Evolutionary conservation across 1,140 invertebrate species (phyloP), one percentile per base, ranked within the genome.

Genomic region (Brachionus calyciflorus): DNA sequence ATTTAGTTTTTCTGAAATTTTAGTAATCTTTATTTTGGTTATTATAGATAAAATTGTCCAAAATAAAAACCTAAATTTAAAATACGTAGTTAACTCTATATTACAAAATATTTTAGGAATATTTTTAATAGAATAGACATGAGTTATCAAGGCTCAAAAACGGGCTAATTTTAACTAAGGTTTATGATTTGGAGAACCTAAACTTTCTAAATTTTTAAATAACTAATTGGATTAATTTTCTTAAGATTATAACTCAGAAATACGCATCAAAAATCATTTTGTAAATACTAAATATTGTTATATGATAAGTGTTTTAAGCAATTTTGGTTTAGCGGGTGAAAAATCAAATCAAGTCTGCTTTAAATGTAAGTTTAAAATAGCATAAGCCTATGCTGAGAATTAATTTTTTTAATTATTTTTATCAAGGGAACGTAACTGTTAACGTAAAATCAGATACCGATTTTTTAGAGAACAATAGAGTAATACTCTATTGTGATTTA

Each of bases 271-370:
- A 24, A 49, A 73, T 37, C 69, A 73, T 73, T 55, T 51, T 73
- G 69, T 73, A 9, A 73, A 73, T 21, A 73, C 69, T 7, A 49
- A 73, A 73, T 73, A 73, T 73, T 73, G 69, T n/a, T 73, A 73
- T 21, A 73, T 51, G 51, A 55, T 73, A 14, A 49, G 46, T 40
- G 69, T 73, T 49, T 73, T 49, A 14, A 51, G 30, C 14, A 19
- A 53, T 55, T 55, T 73, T 26, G 69, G 69, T 9, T 73, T 51
- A 1, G 44, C 19, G 14, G 69, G 69, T 51, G 69, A 51, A 49
- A 55, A 73, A 55, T 73, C 69, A 24, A 73, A 73, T 6, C 24
- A 51, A 55, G 69, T 55, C 24, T 73, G 69, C 9, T 73, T 73
- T 41, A 73, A 73, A 41, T 73, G 69, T 49, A 73, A 10, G n/a